Evolutionary conservation across 1,140 invertebrate genomes (phyloP).

Genomic region (Periplaneta americana): DNA sequence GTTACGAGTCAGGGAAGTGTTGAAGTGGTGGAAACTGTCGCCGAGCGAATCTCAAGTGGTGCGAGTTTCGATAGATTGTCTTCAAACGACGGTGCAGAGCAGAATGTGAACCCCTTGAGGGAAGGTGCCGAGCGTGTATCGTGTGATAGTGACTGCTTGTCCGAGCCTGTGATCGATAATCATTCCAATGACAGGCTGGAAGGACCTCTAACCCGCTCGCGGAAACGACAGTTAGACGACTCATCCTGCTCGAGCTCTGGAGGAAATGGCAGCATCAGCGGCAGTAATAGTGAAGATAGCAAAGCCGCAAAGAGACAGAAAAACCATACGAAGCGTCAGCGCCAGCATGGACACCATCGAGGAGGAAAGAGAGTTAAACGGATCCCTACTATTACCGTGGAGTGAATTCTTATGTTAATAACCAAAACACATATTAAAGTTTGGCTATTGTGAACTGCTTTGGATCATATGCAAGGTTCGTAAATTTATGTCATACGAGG

Average conservation of each 20-base stretch:
- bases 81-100: not conserved
- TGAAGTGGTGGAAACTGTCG: not conserved
- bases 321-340: not conserved
- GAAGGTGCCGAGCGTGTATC: not conserved
- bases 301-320: not conserved
- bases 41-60: not conserved
- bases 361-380: slow-evolving; percentile 4
- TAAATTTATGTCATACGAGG: not conserved
- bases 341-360: not conserved
- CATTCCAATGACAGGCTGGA: not conserved
- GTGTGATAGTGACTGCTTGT: not conserved
- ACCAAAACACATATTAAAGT: not conserved
- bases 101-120: not conserved
- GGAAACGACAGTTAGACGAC: slow-evolving; percentile 7
- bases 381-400: slow-evolving; percentile 1
- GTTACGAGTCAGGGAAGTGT: not conserved
- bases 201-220: slow-evolving; percentile 9
- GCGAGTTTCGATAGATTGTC: not conserved
- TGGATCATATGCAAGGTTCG: not conserved
- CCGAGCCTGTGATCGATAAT: not conserved
- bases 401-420: not conserved
- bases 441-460: not conserved
- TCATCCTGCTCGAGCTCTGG: not conserved
- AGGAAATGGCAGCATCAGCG: not conserved
- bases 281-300: not conserved